Conservation (phyloP, 2,888 invertebrate genomes). For the Morpho helenor region DNA sequence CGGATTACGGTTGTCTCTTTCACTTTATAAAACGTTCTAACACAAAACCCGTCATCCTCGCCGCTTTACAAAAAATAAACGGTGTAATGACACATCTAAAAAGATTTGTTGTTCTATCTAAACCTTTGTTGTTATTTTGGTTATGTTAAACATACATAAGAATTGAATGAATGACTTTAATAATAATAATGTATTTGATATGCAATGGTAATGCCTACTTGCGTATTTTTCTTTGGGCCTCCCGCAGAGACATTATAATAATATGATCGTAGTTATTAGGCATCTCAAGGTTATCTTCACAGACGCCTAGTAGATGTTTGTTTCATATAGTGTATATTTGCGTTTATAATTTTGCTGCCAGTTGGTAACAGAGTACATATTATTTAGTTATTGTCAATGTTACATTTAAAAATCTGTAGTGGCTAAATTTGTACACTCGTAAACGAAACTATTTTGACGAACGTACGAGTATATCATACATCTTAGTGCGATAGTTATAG, state of each 20-base stretch:
- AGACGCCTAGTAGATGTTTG: constrained; percentile 1
- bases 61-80: constrained; percentile 1
- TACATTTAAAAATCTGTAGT: too few relatives aligned
- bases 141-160: too few relatives aligned
- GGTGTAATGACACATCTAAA: constrained; percentile 6
- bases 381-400: too few relatives aligned
- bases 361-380: too few relatives aligned
- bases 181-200: too few relatives aligned
- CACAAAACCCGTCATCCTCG: constrained; percentile 1
- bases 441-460: too few relatives aligned
- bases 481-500: too few relatives aligned
- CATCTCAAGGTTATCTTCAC: constrained; percentile 15
- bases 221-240: constrained; percentile 6
- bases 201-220: background rate
- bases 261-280: constrained; percentile 13
- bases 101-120: background rate
- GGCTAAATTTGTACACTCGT: too few relatives aligned
- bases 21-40: background rate
- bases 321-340: background rate
- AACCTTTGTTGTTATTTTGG: too few relatives aligned
- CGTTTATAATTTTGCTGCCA: too few relatives aligned
- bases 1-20: constrained; percentile 25
- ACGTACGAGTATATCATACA: too few relatives aligned
- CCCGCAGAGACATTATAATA: constrained; percentile 8
- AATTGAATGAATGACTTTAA: too few relatives aligned